Base-by-base conservation (phyloP, 2,888 invertebrate genomes). In the Drosophila sordidula region DNA sequence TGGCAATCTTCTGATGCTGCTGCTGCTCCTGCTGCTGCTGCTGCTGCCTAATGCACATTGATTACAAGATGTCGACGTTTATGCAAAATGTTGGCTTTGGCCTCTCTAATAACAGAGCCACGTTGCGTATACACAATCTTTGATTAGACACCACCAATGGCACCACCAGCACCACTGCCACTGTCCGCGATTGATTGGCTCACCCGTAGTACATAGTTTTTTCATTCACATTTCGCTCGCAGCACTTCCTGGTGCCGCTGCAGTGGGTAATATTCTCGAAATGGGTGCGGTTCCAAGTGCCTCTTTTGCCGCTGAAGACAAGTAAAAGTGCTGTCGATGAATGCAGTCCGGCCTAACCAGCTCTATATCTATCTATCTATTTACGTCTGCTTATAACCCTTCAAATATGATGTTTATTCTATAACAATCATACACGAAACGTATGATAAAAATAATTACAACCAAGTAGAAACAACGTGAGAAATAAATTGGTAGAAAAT, bases 91-190 rank as follows among this genome's bases (percentile, higher is more conserved):
- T 80, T 67, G 66, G 70, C 80, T 84, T 42, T 50, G 38, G 26
- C 55, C 16, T 32, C 34, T 58, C 70, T 84, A 83, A 85, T 83
- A 77, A 80, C 78, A 80, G 70, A 25, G 74, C 70, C 66, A 80
- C 85, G 68, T 57, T 85, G 83, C 83, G 83, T 84, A 84, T 84
- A 68, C 83, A 68, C 79, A 84, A 85, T 84, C 63, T 82, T 70
- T 85, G 85, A 85, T 83, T 83, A 84, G 67, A 52, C 46, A 62
- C 55, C 52, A 52, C 3, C 32, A 32, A 32, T 11, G 32, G n/a
- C 46, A 39, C 6, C 64, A 41, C 5, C n/a, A 11, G 14, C 42
- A 42, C 4, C 18, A 16, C 46, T 41, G 34, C 29, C 22, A 18
- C 41, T 42, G 34, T 22, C 22, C 46, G 34, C 65, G 34, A 47